Evolutionary conservation across 2,888 invertebrate genomes (phyloP).

Genomic region (Penaeus monodon): DNA sequence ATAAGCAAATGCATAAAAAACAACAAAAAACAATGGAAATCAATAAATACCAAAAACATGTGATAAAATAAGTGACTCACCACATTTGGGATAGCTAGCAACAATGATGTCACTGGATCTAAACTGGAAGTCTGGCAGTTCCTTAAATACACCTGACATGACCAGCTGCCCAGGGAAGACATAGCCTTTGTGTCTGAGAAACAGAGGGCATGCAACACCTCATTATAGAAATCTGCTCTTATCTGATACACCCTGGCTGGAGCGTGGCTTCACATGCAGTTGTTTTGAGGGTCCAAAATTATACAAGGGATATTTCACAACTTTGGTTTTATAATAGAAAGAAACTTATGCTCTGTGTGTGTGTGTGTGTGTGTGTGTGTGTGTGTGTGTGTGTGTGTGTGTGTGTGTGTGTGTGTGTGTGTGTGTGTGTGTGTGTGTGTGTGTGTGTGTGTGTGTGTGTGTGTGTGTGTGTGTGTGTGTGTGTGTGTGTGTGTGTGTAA

Average conservation of each 20-base stretch:
- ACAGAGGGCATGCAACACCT: not conserved
- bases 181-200: conserved; percentile 60
- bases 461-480: too few species aligned
- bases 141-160: conserved; percentile 67
- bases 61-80: conserved; percentile 18
- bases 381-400: too few species aligned
- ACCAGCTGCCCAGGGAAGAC: conserved; percentile 67
- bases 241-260: not conserved
- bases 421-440: too few species aligned
- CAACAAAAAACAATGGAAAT: not conserved
- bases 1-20: not conserved
- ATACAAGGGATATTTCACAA: not conserved
- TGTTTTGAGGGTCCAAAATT: not conserved
- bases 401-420: too few species aligned
- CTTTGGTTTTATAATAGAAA: too few species aligned
- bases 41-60: not conserved
- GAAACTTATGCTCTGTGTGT: too few species aligned
- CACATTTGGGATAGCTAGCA: conserved; percentile 69
- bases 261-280: too few species aligned
- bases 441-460: too few species aligned
- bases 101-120: conserved; percentile 68
- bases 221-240: too few species aligned
- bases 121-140: conserved; percentile 67
- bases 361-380: too few species aligned
- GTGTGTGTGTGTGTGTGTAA: too few species aligned